Conservation (phyloP, 2,113 vertebrate species). For the Eclectus roratus region DNA sequence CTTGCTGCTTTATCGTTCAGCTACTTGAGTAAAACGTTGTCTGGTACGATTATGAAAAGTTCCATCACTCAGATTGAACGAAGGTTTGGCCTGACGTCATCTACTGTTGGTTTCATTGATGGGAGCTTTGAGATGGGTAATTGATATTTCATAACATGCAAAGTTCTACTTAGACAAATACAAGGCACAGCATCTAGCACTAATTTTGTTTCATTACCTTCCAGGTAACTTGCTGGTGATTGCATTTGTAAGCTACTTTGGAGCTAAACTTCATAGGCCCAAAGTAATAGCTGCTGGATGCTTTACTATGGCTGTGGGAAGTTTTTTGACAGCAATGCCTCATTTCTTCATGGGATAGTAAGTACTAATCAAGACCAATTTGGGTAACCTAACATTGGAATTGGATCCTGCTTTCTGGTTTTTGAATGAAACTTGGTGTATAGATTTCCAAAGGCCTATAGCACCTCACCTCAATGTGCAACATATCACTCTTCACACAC, state of each 20-base stretch:
- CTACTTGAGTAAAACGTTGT: constrained; percentile 81
- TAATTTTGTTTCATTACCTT: not conserved
- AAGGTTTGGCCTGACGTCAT: constrained; percentile 87
- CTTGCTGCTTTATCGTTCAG: constrained; percentile 83
- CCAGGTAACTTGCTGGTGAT: constrained; percentile 90
- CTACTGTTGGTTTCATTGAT: constrained; percentile 82
- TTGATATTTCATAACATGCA: not conserved
- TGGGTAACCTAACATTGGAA: not conserved
- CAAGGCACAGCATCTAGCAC: not conserved
- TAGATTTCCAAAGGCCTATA: not conserved
- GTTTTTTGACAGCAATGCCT: constrained; percentile 83
- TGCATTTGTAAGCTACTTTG: constrained; percentile 90
- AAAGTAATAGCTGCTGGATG: constrained; percentile 84
- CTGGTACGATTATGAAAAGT: constrained; percentile 86
- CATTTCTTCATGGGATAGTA: constrained; percentile 97
- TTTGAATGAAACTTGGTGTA: not conserved
- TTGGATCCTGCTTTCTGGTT: not conserved
- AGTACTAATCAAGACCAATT: constrained; percentile 29
- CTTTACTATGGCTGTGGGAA: constrained; percentile 82
- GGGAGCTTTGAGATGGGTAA: constrained; percentile 95
- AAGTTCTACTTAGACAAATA: not conserved
- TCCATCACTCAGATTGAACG: constrained; percentile 91
- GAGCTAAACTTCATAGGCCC: constrained; percentile 88
- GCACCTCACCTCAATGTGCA: not conserved
- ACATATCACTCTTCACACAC: not conserved